Conservation (phyloP, 2,888 invertebrate species). For the Enoplolaimus lenunculus region DNA sequence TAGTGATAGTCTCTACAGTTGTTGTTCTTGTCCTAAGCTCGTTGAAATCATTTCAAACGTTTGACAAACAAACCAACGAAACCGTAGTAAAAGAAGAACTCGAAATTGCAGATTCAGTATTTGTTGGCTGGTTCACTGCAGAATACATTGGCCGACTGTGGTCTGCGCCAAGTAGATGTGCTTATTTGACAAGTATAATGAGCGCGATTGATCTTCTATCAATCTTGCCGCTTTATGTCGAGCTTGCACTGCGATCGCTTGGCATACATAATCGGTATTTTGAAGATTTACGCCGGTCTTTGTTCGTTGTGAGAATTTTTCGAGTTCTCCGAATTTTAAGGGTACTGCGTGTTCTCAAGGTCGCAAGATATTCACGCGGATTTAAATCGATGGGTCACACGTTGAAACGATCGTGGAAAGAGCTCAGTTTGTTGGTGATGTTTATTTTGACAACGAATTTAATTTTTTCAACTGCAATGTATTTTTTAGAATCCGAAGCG, state of each 20-base stretch:
- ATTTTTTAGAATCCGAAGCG: slow-evolving; percentile 17
- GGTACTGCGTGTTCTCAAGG: slow-evolving; percentile 17
- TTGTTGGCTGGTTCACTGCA: slow-evolving; percentile 17
- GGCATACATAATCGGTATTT: not conserved
- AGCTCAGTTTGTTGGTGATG: slow-evolving; percentile 7
- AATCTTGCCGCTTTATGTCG: slow-evolving; percentile 14
- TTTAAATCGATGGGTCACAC: slow-evolving; percentile 14
- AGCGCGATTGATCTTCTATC: slow-evolving; percentile 17
- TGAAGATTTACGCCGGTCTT: slow-evolving; percentile 8
- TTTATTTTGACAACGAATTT: slow-evolving; percentile 8
- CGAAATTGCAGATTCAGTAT: slow-evolving; percentile 9
- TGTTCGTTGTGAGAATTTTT: not conserved
- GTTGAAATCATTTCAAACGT: slow-evolving; percentile 6
- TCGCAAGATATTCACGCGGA: slow-evolving; percentile 12
- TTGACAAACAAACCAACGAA: not conserved
- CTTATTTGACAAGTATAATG: slow-evolving; percentile 6
- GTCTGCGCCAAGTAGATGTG: not conserved
- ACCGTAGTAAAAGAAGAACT: not conserved
- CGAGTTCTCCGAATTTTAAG: slow-evolving; percentile 1
- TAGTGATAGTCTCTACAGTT: slow-evolving; percentile 14
- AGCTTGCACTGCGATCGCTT: not conserved
- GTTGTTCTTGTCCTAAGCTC: slow-evolving; percentile 17
- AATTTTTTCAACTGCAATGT: slow-evolving; percentile 16
- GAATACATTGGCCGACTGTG: slow-evolving; percentile 14
- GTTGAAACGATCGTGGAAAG: not conserved